phyloP scores from a whole-genome alignment of 2,888 invertebrate genomes.

The Blastobasis adustella region DNA sequence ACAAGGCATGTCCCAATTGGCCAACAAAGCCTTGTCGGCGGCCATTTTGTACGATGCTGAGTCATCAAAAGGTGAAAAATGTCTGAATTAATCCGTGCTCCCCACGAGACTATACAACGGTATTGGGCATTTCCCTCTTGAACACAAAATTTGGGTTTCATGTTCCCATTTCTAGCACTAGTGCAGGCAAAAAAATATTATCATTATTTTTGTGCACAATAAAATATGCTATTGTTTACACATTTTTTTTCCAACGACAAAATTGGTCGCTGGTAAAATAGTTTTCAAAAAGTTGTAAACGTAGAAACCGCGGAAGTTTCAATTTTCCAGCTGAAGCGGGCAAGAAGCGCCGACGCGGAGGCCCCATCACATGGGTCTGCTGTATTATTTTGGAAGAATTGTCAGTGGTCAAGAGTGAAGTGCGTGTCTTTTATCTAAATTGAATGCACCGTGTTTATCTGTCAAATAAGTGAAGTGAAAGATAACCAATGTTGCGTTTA shows the following conservation, averaged over 20 bases:
- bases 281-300: conserved; percentile 41
- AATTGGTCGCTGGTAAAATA: conserved; percentile 23
- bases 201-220: too few species aligned
- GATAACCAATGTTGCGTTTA: conserved; percentile 31
- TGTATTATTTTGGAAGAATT: conserved; percentile 17
- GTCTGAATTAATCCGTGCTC: conserved; percentile 72
- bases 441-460: conserved; percentile 30
- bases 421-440: conserved; percentile 18
- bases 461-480: conserved; percentile 53
- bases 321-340: conserved; percentile 28
- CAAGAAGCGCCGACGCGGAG: conserved; percentile 15
- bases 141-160: conserved; percentile 73
- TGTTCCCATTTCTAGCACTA: conserved; percentile 52
- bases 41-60: conserved; percentile 80
- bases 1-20: conserved; percentile 56
- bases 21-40: conserved; percentile 70
- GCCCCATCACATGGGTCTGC: background rate
- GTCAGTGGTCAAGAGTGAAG: conserved; percentile 23
- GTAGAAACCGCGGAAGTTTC: conserved; percentile 39
- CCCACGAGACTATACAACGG: conserved; percentile 76
- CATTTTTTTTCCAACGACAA: too few species aligned
- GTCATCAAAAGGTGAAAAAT: conserved; percentile 79
- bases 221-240: too few species aligned
- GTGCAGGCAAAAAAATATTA: conserved; percentile 37
- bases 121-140: conserved; percentile 73